Evolutionary conservation across 64 coral and sea anemone species (phyloP).

Genomic region (Pocillopora verrucosa): DNA sequence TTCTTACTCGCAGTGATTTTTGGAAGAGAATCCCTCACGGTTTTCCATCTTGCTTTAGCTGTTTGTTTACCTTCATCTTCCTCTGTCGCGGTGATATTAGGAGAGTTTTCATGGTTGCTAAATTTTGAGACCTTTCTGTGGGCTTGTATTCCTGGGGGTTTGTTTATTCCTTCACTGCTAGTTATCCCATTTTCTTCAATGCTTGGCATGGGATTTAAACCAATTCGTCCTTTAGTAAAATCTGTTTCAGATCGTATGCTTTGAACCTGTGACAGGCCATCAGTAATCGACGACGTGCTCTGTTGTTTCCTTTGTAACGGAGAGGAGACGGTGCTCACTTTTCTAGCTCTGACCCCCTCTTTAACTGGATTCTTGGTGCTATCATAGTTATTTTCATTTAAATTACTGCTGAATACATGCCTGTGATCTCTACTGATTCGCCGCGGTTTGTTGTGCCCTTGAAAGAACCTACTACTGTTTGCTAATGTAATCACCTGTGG

Average conservation of each 20-base stretch:
- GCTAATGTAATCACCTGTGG: slow-evolving; percentile 27
- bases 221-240: too few relatives aligned
- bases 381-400: background rate
- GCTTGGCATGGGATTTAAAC: background rate
- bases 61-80: slow-evolving; percentile 49
- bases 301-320: background rate
- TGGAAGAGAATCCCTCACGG: slow-evolving; percentile 62
- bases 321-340: background rate
- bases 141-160: background rate
- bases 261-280: background rate
- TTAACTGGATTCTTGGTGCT: background rate
- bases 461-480: slow-evolving; percentile 24
- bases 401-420: background rate
- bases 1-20: slow-evolving; percentile 54
- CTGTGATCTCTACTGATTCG: background rate
- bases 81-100: slow-evolving; percentile 45
- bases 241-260: background rate
- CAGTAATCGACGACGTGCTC: background rate
- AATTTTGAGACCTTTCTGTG: background rate
- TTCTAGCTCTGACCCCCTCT: background rate
- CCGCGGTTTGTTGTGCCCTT: background rate
- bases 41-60: slow-evolving; percentile 62
- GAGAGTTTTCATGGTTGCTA: background rate
- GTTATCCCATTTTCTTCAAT: background rate
- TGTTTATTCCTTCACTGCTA: background rate